phyloP scores from a whole-genome alignment of 2,888 invertebrate species.

The Glyphotaelius pellucidus region DNA sequence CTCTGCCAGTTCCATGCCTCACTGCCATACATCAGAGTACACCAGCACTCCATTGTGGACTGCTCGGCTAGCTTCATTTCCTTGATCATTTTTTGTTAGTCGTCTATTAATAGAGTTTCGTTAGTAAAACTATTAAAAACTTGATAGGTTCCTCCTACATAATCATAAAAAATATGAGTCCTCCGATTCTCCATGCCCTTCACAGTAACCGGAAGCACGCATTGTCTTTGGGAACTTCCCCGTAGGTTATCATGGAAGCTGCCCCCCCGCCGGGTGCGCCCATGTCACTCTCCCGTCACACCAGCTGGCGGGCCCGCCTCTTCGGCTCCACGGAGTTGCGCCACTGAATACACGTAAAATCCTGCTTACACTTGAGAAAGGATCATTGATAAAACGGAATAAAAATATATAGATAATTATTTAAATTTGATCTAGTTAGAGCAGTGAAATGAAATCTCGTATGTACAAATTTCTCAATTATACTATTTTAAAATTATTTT shows the following conservation, averaged over 20 bases:
- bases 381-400: not conserved
- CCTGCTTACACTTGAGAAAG: not conserved
- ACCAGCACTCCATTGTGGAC: too few relatives aligned
- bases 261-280: slow-evolving; percentile 23
- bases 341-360: not conserved
- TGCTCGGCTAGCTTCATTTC: too few relatives aligned
- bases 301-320: slow-evolving; percentile 8
- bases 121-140: slow-evolving; percentile 16
- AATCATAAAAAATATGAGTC: not conserved
- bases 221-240: slow-evolving; percentile 40
- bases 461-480: too few relatives aligned
- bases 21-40: too few relatives aligned
- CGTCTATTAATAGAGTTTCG: too few relatives aligned
- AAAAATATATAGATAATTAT: not conserved
- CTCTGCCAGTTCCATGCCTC: too few relatives aligned
- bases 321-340: not conserved
- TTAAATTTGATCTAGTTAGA: too few relatives aligned
- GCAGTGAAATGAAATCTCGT: too few relatives aligned
- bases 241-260: not conserved
- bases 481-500: too few relatives aligned
- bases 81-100: too few relatives aligned
- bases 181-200: slow-evolving; percentile 26
- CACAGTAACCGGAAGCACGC: slow-evolving; percentile 37
- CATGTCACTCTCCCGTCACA: slow-evolving; percentile 34
- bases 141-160: not conserved